phyloP scores from a whole-genome alignment of 2,113 vertebrate genomes.

The Nasalis larvatus region DNA sequence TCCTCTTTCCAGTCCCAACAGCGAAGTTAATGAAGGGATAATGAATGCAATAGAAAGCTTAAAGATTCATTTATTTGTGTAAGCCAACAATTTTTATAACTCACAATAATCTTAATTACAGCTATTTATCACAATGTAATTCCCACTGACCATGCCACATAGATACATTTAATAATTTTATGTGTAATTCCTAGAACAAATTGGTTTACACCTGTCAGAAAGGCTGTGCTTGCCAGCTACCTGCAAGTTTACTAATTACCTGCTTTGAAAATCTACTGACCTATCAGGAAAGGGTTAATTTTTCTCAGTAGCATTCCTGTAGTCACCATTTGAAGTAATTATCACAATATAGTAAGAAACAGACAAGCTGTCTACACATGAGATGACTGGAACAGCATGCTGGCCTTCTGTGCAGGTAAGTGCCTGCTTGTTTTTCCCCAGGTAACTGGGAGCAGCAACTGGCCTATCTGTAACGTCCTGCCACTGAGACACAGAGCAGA shows the following conservation, averaged over 20 bases:
- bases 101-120: conserved; percentile 12
- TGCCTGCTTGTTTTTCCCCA: not conserved
- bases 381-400: conserved; percentile 62
- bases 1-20: not conserved
- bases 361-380: not conserved
- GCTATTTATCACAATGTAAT: not conserved
- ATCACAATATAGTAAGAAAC: not conserved
- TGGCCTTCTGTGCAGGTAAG: conserved; percentile 64
- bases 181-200: conserved; percentile 9
- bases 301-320: conserved; percentile 5
- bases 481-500: conserved; percentile 36
- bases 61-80: not conserved
- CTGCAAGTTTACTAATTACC: conserved; percentile 63
- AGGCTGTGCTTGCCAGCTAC: conserved; percentile 35
- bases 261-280: conserved; percentile 47
- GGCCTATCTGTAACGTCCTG: conserved; percentile 1
- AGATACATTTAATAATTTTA: not conserved
- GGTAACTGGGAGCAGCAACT: not conserved
- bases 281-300: conserved; percentile 43
- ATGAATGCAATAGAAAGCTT: not conserved
- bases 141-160: not conserved
- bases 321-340: conserved; percentile 28
- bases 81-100: not conserved
- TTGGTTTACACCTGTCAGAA: not conserved
- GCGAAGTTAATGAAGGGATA: not conserved